Evolutionary conservation across 2,797 vertebrate species (phyloP).

Genomic region (Okamejei kenojei): DNA sequence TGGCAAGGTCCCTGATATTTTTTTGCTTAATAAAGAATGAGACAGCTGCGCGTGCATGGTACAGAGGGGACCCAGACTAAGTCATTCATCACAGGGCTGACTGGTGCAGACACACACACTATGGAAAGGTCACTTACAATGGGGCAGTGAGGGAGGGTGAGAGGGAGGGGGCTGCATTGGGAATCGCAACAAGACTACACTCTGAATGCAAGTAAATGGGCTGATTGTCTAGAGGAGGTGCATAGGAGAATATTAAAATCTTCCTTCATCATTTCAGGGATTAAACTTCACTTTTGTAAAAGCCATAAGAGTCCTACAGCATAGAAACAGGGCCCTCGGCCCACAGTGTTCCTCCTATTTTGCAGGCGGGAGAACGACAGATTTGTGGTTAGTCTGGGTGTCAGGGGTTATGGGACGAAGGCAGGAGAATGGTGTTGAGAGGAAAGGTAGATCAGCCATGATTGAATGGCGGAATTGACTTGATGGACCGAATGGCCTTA

Average conservation of each 20-base stretch:
- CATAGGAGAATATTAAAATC: neutral
- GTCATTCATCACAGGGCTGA: constrained; percentile 41
- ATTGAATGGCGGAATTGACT: too few species aligned
- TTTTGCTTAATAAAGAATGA: constrained; percentile 29
- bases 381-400: too few species aligned
- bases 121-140: neutral
- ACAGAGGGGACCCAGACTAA: constrained; percentile 35
- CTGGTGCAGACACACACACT: neutral
- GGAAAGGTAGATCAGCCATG: too few species aligned
- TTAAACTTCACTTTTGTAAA: neutral
- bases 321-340: too few species aligned
- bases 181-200: neutral
- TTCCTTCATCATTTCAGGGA: neutral
- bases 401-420: too few species aligned
- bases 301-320: too few species aligned
- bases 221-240: neutral
- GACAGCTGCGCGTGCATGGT: constrained; percentile 49
- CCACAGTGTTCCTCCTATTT: too few species aligned
- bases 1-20: constrained; percentile 31
- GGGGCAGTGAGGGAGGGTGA: neutral
- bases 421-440: too few species aligned
- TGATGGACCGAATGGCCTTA: too few species aligned
- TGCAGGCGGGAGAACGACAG: too few species aligned
- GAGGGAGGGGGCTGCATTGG: neutral
- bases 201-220: neutral